phyloP scores from a whole-genome alignment of 1,140 invertebrate genomes.

The Rhyzopertha dominica region DNA sequence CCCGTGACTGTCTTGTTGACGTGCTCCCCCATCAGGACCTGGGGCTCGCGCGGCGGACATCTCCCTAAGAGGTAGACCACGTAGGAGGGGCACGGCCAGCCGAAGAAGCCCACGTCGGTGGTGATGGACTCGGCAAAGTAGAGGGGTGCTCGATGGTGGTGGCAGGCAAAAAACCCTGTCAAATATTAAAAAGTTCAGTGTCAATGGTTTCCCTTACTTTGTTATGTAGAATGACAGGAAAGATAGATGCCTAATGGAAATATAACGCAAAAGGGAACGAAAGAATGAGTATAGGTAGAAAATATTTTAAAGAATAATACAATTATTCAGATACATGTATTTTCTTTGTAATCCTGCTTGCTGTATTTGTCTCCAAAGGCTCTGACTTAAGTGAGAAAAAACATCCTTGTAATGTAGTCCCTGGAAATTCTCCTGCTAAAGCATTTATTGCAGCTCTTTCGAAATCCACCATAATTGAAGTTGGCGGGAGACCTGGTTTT shows the following conservation, averaged over 20 bases:
- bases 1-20: slow-evolving; percentile 23
- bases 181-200: too few relatives aligned
- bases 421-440: slow-evolving; percentile 2
- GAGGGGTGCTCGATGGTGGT: slow-evolving; percentile 59
- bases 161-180: slow-evolving; percentile 51
- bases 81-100: slow-evolving; percentile 61
- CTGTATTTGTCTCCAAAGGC: slow-evolving; percentile 13
- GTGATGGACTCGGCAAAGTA: slow-evolving; percentile 75
- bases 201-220: too few relatives aligned
- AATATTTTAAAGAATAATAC: too few relatives aligned
- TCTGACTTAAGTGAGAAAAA: slow-evolving; percentile 8
- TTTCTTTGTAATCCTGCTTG: neutral
- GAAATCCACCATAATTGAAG: slow-evolving; percentile 5
- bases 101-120: slow-evolving; percentile 63
- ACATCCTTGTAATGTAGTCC: slow-evolving; percentile 1
- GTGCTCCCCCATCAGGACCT: slow-evolving; percentile 39
- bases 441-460: slow-evolving; percentile 11
- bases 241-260: too few relatives aligned
- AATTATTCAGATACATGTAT: too few relatives aligned
- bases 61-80: slow-evolving; percentile 57
- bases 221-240: too few relatives aligned
- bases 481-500: slow-evolving; percentile 8
- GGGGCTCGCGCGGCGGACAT: slow-evolving; percentile 44
- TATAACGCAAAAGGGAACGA: too few relatives aligned
- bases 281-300: too few relatives aligned